Conservation (phyloP, 30 jellyfish, hydroid and myxozoan genomes). For the Turritopsis dohrnii region DNA sequence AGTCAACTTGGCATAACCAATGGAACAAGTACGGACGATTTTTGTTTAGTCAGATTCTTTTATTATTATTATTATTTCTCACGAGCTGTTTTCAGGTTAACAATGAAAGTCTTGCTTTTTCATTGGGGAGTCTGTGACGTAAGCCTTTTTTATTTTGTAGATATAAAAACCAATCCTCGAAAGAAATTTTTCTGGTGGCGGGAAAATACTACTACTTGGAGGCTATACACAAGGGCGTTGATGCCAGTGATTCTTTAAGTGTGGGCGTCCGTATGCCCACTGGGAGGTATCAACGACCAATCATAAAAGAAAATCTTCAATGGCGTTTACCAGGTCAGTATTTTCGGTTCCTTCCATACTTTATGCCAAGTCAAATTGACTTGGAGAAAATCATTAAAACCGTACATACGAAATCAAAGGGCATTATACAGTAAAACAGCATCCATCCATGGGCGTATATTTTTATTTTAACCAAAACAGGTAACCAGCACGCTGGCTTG, state of each 20-base stretch:
- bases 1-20: slow-evolving; percentile 89
- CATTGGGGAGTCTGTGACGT: neutral
- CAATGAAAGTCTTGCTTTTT: neutral
- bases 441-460: too few relatives aligned
- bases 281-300: slow-evolving; percentile 96
- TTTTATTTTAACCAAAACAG: slow-evolving; percentile 31
- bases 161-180: slow-evolving; percentile 77
- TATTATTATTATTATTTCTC: neutral
- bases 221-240: slow-evolving; percentile 94
- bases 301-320: slow-evolving; percentile 78
- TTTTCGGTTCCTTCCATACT: neutral
- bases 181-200: slow-evolving; percentile 69
- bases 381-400: neutral
- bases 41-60: neutral
- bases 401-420: neutral
- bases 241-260: slow-evolving; percentile 86
- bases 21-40: slow-evolving; percentile 82
- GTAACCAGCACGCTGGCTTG: slow-evolving; percentile 90
- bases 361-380: neutral
- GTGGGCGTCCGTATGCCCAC: slow-evolving; percentile 97
- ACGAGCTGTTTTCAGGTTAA: too few relatives aligned
- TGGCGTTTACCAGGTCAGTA: slow-evolving; percentile 88
- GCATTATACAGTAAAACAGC: too few relatives aligned
- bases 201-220: slow-evolving; percentile 84
- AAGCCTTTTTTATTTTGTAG: slow-evolving; percentile 19